Evolutionary conservation across 2,888 invertebrate species (phyloP), one percentile per base, ranked within the genome.

Genomic region (Clunio marinus): DNA sequence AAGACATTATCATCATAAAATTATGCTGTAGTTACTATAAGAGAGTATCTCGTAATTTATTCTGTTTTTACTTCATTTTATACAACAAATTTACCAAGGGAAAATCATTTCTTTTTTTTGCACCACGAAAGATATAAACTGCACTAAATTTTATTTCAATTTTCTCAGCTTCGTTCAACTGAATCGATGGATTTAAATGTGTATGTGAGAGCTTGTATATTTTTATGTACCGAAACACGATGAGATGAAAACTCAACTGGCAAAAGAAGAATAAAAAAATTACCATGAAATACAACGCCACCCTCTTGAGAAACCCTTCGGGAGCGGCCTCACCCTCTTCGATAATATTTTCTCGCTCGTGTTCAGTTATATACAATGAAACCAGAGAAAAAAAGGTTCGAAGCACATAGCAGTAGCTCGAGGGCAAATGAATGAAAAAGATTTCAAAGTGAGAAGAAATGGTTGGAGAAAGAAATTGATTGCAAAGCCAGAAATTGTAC

Each of bases 401-500:
- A n/a, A 15, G 27, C 15, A 58, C 41, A 22, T 27, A 55, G 22
- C 32, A 32, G 35, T 59, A 59, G 35, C 59, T 59, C 7, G 59
- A 59, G 59, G 59, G 35, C 8, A 17, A 32, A 57, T 57, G 25
- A 57, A 57, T 25, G 24, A 15, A 28, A 8, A 35, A 59, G 10
- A n/a, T n/a, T n/a, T n/a, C n/a, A n/a, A n/a, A 41, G 41, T 15
- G 41, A 41, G 41, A 32, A 10, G 24, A 51, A 10, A 13, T 24
- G 25, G 24, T 8, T 17, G 27, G 27, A 37, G 28, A 37, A 24
- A 7, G 27, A 22, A 24, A 37, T 37, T 60, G 60, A 60, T 60
- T 60, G 60, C 41, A 37, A 60, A 60, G 41, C 37, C 60, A 60
- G 60, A 60, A 60, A 41, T 41, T 17, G 37, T 60, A 37, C 41